Evolutionary conservation across 2,113 vertebrate genomes (phyloP).

Genomic region (Myrmophylax atrothorax): DNA sequence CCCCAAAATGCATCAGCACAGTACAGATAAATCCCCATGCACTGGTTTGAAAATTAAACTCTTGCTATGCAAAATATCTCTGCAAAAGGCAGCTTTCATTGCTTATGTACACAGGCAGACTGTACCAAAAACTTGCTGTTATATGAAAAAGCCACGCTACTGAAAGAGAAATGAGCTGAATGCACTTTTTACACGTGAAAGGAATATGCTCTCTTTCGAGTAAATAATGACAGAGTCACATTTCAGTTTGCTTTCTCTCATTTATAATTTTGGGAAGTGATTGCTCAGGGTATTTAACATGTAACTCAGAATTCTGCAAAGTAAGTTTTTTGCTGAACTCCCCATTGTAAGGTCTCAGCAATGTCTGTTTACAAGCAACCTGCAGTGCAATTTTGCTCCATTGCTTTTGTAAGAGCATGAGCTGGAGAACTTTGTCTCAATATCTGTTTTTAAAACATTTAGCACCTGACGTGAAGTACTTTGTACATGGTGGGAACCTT

Average conservation of each 20-base stretch:
- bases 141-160: neutral
- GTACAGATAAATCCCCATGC: neutral
- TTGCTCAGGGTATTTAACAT: neutral
- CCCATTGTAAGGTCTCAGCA: neutral
- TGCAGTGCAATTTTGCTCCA: neutral
- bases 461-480: neutral
- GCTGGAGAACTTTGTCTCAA: neutral
- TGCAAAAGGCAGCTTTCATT: neutral
- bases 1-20: neutral
- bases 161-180: neutral
- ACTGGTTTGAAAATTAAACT: neutral
- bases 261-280: neutral
- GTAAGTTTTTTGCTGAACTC: neutral
- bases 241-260: neutral
- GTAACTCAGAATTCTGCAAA: neutral
- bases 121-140: neutral
- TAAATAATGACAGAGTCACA: neutral
- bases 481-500: neutral
- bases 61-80: neutral
- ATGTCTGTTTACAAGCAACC: neutral
- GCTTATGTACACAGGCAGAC: neutral
- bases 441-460: neutral
- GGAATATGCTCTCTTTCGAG: neutral
- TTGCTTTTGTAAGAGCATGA: neutral
- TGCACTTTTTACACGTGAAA: neutral